Percentiles rank a stretch among this genome's conserved stretches.
phyloP scores from a whole-genome alignment of 2,113 vertebrate species.

The Entelurus aequoreus region DNA sequence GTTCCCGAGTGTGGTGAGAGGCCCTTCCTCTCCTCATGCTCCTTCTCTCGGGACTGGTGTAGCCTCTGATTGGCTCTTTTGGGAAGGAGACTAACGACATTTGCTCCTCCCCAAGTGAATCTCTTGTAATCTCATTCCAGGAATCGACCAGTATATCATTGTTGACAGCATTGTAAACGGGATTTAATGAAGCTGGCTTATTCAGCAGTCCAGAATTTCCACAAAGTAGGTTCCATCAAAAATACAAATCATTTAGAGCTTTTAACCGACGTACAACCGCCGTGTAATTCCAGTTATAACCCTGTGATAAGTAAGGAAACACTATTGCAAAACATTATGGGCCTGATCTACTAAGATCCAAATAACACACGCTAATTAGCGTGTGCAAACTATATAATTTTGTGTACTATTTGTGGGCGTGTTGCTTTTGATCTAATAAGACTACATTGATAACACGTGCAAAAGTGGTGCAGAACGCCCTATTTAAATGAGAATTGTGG shows the following conservation, averaged over 20 bases:
- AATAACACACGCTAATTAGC: no score
- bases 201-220: conserved; percentile 17
- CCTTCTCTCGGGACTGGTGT: conserved; percentile 31
- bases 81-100: conserved; percentile 31
- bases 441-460: no score
- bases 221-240: conserved; percentile 2
- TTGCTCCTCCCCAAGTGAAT: conserved; percentile 28
- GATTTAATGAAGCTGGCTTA: background rate
- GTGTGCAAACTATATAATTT: no score
- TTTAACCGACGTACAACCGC: no score
- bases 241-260: background rate
- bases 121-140: background rate
- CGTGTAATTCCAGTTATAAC: no score
- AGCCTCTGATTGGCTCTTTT: conserved; percentile 8
- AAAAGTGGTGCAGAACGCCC: no score
- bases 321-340: no score
- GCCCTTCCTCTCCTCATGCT: conserved; percentile 12
- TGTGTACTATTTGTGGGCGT: no score
- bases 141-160: background rate
- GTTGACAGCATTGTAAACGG: background rate
- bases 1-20: conserved; percentile 71
- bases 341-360: no score
- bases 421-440: no score
- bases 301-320: no score
- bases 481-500: no score